Percentiles rank a stretch among this genome's conserved stretches.
phyloP scores from a whole-genome alignment of 2,888 invertebrate genomes.

The Drosophila rellima region DNA sequence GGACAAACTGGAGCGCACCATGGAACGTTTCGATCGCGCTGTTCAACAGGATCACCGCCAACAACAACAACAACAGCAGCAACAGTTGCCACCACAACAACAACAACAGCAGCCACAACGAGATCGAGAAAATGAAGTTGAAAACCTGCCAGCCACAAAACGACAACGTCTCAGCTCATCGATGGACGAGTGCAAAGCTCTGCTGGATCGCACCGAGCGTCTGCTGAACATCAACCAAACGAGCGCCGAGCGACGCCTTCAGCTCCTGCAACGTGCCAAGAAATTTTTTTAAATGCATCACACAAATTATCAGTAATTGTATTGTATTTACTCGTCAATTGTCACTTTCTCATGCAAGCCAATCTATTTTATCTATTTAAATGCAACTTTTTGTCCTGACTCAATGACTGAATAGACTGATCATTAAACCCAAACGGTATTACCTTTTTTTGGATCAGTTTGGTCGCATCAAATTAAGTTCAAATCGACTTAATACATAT shows the following conservation, averaged over 20 bases:
- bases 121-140: background rate
- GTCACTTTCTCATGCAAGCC: background rate
- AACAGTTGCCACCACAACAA: background rate
- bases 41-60: background rate
- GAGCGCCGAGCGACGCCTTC: slow-evolving; percentile 32
- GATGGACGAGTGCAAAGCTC: background rate
- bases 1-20: slow-evolving; percentile 18
- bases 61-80: background rate
- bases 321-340: background rate
- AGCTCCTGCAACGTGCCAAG: slow-evolving; percentile 41
- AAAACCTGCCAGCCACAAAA: slow-evolving; percentile 31
- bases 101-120: slow-evolving; percentile 2
- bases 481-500: no score
- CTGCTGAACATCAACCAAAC: slow-evolving; percentile 15
- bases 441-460: no score
- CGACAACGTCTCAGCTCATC: slow-evolving; percentile 21
- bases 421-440: no score
- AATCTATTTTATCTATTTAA: no score
- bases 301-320: background rate
- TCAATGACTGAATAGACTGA: no score
- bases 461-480: no score
- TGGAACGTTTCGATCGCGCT: slow-evolving; percentile 8
- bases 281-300: slow-evolving; percentile 30
- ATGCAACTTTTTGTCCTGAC: no score
- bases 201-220: slow-evolving; percentile 29